Conservation (phyloP, 2,113 vertebrate species). For the Numenius arquata region DNA sequence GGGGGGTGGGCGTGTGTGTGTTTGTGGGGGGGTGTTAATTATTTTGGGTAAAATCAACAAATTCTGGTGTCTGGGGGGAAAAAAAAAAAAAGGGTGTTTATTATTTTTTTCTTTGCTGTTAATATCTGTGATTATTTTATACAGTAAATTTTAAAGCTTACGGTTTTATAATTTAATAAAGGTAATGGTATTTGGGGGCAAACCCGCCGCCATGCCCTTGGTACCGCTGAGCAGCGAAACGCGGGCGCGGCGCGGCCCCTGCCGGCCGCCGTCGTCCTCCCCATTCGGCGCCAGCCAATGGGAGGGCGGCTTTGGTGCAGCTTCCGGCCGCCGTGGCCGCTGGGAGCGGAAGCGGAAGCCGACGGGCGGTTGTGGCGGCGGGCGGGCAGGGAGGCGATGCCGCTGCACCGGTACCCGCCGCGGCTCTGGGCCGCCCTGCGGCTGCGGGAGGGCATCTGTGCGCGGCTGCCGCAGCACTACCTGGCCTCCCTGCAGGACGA, state of each 20-base stretch:
- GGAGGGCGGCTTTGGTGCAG: rapidly evolving
- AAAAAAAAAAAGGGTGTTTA: background rate
- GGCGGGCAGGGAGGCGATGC: conserved; percentile 70
- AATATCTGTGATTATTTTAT: conserved; percentile 40
- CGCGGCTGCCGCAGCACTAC: conserved; percentile 88
- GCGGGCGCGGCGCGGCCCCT: background rate
- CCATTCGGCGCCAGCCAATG: background rate
- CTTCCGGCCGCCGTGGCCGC: background rate
- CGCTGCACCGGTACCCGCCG: conserved; percentile 81
- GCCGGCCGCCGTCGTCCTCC: background rate
- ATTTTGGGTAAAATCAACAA: background rate
- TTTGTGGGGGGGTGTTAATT: background rate
- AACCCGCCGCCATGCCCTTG: rapidly evolving
- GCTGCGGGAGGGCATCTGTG: conserved; percentile 81
- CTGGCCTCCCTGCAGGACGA: conserved; percentile 73
- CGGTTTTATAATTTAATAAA: conserved; percentile 36
- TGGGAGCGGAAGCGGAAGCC: background rate
- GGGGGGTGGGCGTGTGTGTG: background rate
- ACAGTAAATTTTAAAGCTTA: conserved; percentile 11
- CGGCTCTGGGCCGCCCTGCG: conserved; percentile 82
- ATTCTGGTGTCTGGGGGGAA: background rate
- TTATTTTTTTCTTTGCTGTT: conserved; percentile 1
- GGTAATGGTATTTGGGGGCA: background rate
- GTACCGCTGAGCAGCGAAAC: background rate
- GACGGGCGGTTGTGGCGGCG: rapidly evolving